Conservation (phyloP, 2,797 vertebrate genomes). For the Diceros bicornis region DNA sequence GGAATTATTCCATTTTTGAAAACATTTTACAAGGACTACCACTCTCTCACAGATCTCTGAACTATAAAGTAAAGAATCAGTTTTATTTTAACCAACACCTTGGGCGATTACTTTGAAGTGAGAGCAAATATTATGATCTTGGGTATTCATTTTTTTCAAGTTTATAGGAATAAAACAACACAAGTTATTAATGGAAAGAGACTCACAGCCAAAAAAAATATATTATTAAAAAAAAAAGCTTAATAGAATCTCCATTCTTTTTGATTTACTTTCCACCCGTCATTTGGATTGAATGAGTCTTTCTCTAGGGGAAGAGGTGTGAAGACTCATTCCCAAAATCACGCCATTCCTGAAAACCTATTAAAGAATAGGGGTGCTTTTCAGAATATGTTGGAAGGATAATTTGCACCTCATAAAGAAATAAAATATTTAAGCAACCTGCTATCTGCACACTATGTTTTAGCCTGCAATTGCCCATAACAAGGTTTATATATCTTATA, state of each 20-base stretch:
- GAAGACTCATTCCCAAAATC: slow-evolving; percentile 28
- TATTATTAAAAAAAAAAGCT: not conserved
- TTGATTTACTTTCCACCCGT: slow-evolving; percentile 16
- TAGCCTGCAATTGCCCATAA: not conserved
- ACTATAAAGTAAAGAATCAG: slow-evolving; percentile 33
- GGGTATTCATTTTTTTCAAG: not conserved
- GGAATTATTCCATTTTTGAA: not conserved
- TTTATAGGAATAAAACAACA: not conserved
- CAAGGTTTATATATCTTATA: not conserved
- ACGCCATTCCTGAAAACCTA: not conserved
- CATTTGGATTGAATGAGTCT: not conserved
- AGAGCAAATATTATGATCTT: slow-evolving; percentile 58
- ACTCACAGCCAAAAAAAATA: not conserved
- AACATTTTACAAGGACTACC: not conserved
- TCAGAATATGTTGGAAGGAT: not conserved
- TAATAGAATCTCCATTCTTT: slow-evolving; percentile 48
- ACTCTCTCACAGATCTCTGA: not conserved
- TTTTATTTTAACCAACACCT: slow-evolving; percentile 41
- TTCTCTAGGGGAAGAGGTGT: not conserved
- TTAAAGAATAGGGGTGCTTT: not conserved
- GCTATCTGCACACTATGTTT: not conserved
- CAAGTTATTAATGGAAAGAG: not conserved
- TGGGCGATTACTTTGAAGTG: not conserved
- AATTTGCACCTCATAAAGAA: slow-evolving; percentile 7
- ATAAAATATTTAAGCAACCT: slow-evolving; percentile 53